A percentile compares a stretch with the other conserved stretches of the same genome.
Conservation (phyloP, 2,113 vertebrate species). For the Cheirogaleus medius region DNA sequence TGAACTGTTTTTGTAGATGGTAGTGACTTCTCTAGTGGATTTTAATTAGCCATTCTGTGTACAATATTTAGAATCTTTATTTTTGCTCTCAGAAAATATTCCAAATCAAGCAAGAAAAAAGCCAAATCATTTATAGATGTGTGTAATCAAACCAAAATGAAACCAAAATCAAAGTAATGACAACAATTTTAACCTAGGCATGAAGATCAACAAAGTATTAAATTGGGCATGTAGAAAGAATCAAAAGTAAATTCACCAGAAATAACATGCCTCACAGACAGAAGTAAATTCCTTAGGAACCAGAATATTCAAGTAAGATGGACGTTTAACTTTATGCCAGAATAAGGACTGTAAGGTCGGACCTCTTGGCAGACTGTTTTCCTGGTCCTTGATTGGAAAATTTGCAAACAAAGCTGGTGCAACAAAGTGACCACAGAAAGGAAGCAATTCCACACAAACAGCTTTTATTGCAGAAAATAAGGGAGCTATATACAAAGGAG, state of each 20-base stretch:
- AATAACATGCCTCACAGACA: neutral
- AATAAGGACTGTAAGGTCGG: neutral
- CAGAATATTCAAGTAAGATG: neutral
- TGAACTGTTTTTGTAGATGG: neutral
- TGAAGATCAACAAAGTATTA: neutral
- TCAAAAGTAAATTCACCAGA: neutral
- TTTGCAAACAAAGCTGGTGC: too few species aligned
- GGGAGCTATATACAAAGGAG: too few species aligned
- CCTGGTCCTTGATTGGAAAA: too few species aligned
- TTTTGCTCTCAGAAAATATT: neutral
- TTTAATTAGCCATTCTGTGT: neutral
- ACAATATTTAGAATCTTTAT: neutral
- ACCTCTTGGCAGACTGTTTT: too few species aligned
- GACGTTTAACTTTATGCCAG: neutral
- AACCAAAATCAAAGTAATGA: neutral
- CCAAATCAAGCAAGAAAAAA: neutral
- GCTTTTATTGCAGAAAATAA: too few species aligned
- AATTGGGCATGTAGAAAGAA: neutral
- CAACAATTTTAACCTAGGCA: neutral
- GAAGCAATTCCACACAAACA: too few species aligned
- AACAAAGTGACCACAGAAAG: too few species aligned
- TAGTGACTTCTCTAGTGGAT: neutral
- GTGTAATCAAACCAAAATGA: neutral
- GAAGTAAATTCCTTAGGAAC: neutral
- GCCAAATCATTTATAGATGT: neutral